These are phyloP conservation scores for Microctonus brassicae DNA, from an alignment of 2,888 invertebrate genomes.

Conservation along the genomic window DNA sequence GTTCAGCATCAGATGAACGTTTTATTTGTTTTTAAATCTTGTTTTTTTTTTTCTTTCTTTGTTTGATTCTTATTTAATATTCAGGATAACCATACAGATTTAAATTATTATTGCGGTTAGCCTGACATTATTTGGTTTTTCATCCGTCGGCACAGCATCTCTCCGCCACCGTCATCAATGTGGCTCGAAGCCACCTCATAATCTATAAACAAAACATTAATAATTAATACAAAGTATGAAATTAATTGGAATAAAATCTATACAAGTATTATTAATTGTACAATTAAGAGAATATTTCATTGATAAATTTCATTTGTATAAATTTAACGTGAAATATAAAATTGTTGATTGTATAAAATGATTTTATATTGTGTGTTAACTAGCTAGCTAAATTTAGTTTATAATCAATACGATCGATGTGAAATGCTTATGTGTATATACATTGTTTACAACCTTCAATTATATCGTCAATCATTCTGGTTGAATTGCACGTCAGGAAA, in stretches of 20 bases:
- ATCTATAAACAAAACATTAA: constrained; percentile 45
- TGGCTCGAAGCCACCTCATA: constrained; percentile 54
- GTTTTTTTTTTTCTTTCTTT: not conserved
- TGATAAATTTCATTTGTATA: too few relatives aligned
- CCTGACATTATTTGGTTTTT: constrained; percentile 40
- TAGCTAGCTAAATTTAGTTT: constrained; percentile 20
- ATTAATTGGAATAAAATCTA: not conserved
- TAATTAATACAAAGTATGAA: not conserved
- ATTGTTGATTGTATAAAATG: not conserved
- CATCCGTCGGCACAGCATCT: constrained; percentile 59
- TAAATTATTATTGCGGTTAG: constrained; percentile 15
- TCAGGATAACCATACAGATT: constrained; percentile 12
- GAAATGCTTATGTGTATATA: not conserved
- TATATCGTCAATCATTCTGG: not conserved
- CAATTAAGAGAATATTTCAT: too few relatives aligned
- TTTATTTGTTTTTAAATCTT: constrained; percentile 20
- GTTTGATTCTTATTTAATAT: not conserved
- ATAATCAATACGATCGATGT: constrained; percentile 15
- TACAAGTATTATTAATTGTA: not conserved
- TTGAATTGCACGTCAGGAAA: not conserved
- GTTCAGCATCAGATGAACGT: constrained; percentile 64
- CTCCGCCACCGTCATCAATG: constrained; percentile 58
- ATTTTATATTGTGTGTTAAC: not conserved
- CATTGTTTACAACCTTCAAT: constrained; percentile 18
- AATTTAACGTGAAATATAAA: too few relatives aligned